These are phyloP conservation scores for Brachyhypopomus gauderio DNA, from an alignment of 2,113 vertebrate genomes.

Conservation along the genomic window DNA sequence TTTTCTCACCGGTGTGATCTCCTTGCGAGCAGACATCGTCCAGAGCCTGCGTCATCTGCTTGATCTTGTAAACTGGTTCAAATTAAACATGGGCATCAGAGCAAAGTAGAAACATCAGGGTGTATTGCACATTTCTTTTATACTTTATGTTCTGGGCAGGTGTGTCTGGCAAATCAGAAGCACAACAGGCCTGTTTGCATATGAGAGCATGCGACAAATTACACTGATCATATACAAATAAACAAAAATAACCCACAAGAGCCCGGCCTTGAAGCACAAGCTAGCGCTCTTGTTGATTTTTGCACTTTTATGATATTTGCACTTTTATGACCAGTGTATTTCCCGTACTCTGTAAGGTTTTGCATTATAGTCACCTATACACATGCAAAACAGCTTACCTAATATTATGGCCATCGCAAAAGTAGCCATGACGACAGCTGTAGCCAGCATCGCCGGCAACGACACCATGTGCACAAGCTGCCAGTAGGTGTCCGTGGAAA, in stretches of 20 bases:
- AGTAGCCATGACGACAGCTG: constrained; percentile 40
- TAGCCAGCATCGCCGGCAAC: constrained; percentile 41
- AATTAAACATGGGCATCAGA: not conserved
- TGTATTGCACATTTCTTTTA: not conserved
- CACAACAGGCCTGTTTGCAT: not conserved
- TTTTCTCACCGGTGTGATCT: constrained; percentile 57
- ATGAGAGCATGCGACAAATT: not conserved
- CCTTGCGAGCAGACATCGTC: not conserved
- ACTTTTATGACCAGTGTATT: not conserved
- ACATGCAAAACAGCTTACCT: constrained; percentile 56
- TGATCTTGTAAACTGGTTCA: constrained; percentile 56
- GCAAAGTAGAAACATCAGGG: not conserved
- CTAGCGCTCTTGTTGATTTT: too few relatives aligned
- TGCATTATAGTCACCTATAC: not conserved
- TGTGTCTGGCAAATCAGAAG: not conserved
- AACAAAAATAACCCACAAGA: too few relatives aligned
- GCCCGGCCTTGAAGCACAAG: too few relatives aligned
- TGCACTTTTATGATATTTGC: not conserved
- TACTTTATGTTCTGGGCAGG: not conserved
- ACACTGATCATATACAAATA: too few relatives aligned
- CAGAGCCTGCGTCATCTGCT: constrained; percentile 36
- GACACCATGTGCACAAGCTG: constrained; percentile 52
- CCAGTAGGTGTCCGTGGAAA: constrained; percentile 7
- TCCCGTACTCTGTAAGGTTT: not conserved
- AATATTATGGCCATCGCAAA: constrained; percentile 59